phyloP scores from a whole-genome alignment of 2,113 vertebrate genomes.

The Ariopsis seemanni region DNA sequence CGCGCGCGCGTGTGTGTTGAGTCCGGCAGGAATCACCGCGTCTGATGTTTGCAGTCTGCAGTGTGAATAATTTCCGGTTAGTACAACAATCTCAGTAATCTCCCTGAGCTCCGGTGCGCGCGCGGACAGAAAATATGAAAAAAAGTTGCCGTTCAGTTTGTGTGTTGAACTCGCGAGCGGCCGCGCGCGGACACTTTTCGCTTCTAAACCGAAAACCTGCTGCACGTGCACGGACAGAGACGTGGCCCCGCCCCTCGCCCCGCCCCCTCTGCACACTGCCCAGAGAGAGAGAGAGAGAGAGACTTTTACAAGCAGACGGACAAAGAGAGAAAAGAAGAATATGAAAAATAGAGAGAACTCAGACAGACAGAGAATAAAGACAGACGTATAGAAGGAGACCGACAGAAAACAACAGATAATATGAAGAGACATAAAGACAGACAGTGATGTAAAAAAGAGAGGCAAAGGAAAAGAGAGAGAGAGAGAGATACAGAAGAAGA shows the following conservation, averaged over 20 bases:
- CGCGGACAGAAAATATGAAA: not conserved
- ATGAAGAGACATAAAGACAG: constrained; percentile 23
- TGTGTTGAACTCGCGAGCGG: constrained; percentile 1
- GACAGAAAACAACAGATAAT: constrained; percentile 40
- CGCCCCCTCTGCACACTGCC: constrained; percentile 31
- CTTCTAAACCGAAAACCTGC: constrained; percentile 32
- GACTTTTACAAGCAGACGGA: constrained; percentile 9
- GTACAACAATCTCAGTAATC: not conserved
- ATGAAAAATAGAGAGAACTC: not conserved
- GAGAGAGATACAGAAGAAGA: not conserved
- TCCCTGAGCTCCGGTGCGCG: not conserved
- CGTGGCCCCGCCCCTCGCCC: not conserved
- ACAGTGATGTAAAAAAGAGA: not conserved
- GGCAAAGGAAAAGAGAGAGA: not conserved
- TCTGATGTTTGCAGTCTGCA: constrained; percentile 7
- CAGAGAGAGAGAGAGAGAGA: not conserved
- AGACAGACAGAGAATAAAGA: not conserved
- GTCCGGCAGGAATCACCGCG: not conserved
- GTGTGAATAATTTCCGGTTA: constrained; percentile 16
- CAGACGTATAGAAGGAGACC: not conserved
- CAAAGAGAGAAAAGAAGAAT: not conserved
- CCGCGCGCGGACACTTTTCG: not conserved
- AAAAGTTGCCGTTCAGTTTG: constrained; percentile 2
- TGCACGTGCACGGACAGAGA: constrained; percentile 14
- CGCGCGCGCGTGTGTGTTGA: constrained; percentile 22